Evolutionary conservation across 2,888 invertebrate species (phyloP), one percentile per base, ranked within the genome.

Genomic region (Trachelus troglodyta): DNA sequence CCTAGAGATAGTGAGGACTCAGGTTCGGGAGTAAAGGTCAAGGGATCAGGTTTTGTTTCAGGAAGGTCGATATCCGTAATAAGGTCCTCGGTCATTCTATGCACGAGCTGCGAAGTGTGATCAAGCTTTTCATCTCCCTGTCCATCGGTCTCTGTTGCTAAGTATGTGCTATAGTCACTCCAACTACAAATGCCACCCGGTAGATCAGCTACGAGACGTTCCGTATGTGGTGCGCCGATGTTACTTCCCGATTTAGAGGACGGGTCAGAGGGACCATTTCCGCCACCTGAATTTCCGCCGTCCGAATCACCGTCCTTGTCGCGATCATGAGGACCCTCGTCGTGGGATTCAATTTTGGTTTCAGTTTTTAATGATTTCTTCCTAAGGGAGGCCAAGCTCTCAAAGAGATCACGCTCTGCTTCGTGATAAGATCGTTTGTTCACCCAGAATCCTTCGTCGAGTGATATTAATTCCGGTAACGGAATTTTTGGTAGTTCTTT

Each of bases 171-270:
- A 89, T 96, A 94, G 89, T 96, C 96, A 90, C 94, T 94, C 96
- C 96, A 96, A 89, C 95, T 95, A 90, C 96, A 96, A 85, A 96
- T 94, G 77, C 96, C 96, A 81, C 96, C 96, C 11, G 96, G 96
- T 83, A 96, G 92, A 91, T 96, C 95, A 88, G 95, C 94, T 75
- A 95, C 94, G 86, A 95, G 93, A 86, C 94, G 94, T 87, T 94
- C 94, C 23, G 95, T 94, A 69, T 92, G 92, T 75, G 93, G 94
- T 15, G 85, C 79, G 33, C 84, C 85, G n/a, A 31, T 12, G 69
- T 81, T 73, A 75, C 78, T 75, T 73, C 75, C 33, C 30, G 82
- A 74, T 33, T 77, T 73, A 30, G 77, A 80, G 68, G 84, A 80
- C 37, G 88, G 84, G 78, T 80, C 83, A 68, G 88, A 90, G 30